These are phyloP conservation scores for Thysanoteuthis rhombus DNA, from an alignment of 2,888 invertebrate genomes.

Conservation along the genomic window DNA sequence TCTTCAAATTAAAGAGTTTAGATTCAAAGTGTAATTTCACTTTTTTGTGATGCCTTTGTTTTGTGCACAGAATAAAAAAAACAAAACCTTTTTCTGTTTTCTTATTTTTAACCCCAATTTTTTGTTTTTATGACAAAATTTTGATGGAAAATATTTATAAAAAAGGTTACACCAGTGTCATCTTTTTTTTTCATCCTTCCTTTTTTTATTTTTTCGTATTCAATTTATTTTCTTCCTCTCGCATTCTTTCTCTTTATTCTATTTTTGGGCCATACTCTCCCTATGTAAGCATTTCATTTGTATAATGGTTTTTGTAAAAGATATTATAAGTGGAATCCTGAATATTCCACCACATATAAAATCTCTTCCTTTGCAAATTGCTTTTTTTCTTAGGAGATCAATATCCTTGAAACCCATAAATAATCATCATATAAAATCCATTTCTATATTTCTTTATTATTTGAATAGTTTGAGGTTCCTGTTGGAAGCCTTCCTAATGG, in stretches of 20 bases:
- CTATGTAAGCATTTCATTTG: neutral
- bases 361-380: neutral
- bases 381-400: neutral
- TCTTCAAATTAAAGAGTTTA: neutral
- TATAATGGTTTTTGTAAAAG: neutral
- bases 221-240: neutral
- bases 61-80: neutral
- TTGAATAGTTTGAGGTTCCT: neutral
- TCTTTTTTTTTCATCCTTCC: neutral
- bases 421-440: neutral
- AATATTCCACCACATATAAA: neutral
- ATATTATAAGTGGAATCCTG: neutral
- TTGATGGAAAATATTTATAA: neutral
- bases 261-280: neutral
- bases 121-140: neutral
- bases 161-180: neutral
- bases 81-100: neutral
- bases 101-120: neutral
- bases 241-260: neutral
- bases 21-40: neutral
- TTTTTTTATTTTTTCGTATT: neutral
- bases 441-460: neutral
- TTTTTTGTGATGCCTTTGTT: neutral
- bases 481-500: neutral
- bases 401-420: neutral